These are phyloP conservation scores for Zootoca vivipara DNA, from an alignment of 2,113 vertebrate species.

Conservation along the genomic window DNA sequence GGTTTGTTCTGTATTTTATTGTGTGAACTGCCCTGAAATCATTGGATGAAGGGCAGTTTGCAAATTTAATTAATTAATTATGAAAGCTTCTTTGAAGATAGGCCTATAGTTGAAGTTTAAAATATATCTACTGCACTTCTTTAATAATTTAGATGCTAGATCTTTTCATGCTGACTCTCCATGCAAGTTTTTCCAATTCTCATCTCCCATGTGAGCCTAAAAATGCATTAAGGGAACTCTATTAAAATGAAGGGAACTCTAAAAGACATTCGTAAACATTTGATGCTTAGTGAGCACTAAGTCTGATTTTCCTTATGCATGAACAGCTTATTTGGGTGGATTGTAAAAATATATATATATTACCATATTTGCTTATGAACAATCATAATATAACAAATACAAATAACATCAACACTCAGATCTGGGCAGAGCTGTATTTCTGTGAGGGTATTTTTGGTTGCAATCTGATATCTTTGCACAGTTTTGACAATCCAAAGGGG, in stretches of 20 bases:
- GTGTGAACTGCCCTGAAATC: too few relatives aligned
- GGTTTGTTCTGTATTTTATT: too few relatives aligned
- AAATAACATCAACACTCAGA: not conserved
- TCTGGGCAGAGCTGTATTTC: not conserved
- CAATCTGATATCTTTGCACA: not conserved
- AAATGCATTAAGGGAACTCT: not conserved
- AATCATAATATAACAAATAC: not conserved
- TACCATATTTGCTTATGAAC: not conserved
- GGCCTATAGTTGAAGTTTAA: not conserved
- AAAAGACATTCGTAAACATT: not conserved
- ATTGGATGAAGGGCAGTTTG: too few relatives aligned
- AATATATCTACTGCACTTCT: not conserved
- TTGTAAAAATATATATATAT: not conserved
- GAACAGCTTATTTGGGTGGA: not conserved
- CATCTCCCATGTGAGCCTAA: not conserved
- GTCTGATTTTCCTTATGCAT: not conserved
- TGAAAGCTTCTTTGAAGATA: not conserved
- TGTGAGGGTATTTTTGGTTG: not conserved
- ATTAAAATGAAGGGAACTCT: not conserved
- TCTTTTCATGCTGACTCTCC: not conserved
- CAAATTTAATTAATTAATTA: too few relatives aligned
- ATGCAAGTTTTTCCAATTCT: not conserved
- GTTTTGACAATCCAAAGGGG: not conserved
- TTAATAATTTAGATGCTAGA: conserved; percentile 2
- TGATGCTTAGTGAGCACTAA: not conserved